Evolutionary conservation across 2,888 invertebrate genomes (phyloP).

Genomic region (Drosophila kanekoi): DNA sequence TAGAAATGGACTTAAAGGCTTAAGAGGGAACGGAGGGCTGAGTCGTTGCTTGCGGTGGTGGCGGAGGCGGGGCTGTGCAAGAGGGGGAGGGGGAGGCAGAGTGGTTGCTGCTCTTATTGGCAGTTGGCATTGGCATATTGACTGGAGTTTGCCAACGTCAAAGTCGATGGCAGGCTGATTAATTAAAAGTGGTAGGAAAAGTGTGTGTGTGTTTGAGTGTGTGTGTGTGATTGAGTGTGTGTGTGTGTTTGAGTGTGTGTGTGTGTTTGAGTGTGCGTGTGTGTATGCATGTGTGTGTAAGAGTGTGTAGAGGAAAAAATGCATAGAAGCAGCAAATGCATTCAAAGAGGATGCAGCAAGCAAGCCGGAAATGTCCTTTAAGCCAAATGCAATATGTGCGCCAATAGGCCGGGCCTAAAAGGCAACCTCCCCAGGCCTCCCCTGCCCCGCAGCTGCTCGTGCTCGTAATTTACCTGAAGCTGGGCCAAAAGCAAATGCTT

Average conservation of each 20-base stretch:
- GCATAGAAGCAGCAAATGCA: conserved; percentile 15
- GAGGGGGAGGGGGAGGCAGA: too few species aligned
- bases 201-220: conserved; percentile 4
- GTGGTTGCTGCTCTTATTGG: conserved; percentile 16
- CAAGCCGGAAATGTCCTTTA: conserved; percentile 55
- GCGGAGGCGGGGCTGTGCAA: neutral
- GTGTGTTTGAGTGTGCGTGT: conserved; percentile 2
- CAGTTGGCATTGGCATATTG: conserved; percentile 67
- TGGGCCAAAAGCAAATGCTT: conserved; percentile 64
- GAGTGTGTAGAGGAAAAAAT: conserved; percentile 20
- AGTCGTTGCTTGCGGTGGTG: neutral
- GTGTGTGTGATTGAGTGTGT: conserved; percentile 1
- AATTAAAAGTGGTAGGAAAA: conserved; percentile 68
- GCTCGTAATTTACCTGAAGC: conserved; percentile 48
- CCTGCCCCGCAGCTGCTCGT: neutral
- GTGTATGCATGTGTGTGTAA: too few species aligned
- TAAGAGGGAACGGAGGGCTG: neutral
- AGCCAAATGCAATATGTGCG: conserved; percentile 53
- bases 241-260: conserved; percentile 2
- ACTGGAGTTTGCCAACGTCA: conserved; percentile 57
- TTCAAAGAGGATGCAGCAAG: conserved; percentile 10
- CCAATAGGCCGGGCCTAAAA: conserved; percentile 37
- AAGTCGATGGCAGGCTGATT: conserved; percentile 77
- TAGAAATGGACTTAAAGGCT: neutral
- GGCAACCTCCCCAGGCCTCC: conserved; percentile 2